phyloP scores from a whole-genome alignment of 2,113 vertebrate genomes.

The Oreochromis spilurus region DNA sequence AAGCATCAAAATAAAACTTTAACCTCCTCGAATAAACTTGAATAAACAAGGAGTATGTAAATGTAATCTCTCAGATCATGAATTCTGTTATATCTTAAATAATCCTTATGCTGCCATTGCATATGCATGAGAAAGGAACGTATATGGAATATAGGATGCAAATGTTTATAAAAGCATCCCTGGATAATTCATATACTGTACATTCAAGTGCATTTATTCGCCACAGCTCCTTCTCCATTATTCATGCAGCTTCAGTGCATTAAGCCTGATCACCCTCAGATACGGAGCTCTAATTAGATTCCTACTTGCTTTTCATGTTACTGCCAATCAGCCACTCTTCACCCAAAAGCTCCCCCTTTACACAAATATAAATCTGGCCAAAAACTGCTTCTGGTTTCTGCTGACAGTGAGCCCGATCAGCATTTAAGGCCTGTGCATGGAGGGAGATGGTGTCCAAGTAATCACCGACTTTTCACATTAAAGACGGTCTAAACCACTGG shows the following conservation, averaged over 20 bases:
- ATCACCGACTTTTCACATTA: not conserved
- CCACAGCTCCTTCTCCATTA: not conserved
- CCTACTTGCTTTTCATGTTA: not conserved
- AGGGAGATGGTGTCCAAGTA: not conserved
- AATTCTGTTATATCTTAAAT: not conserved
- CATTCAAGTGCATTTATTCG: not conserved
- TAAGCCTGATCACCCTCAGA: not conserved
- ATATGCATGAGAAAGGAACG: not conserved
- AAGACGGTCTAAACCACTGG: not conserved
- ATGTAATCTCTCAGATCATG: not conserved
- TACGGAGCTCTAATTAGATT: not conserved
- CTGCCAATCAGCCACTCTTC: not conserved
- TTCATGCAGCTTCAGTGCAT: not conserved
- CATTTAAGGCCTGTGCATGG: not conserved
- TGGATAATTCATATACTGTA: not conserved
- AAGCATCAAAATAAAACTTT: not conserved
- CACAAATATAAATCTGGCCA: not conserved
- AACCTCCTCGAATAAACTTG: rapidly evolving
- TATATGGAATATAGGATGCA: too few relatives aligned
- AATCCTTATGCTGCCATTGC: not conserved
- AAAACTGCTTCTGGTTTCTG: not conserved
- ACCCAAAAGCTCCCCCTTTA: not conserved
- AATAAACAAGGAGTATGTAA: not conserved
- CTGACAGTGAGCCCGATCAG: slow-evolving; percentile 25
- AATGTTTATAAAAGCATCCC: not conserved